Evolutionary conservation across 2,888 invertebrate genomes (phyloP), one percentile per base, ranked within the genome.

Genomic region (Schizotus pectinicornis): DNA sequence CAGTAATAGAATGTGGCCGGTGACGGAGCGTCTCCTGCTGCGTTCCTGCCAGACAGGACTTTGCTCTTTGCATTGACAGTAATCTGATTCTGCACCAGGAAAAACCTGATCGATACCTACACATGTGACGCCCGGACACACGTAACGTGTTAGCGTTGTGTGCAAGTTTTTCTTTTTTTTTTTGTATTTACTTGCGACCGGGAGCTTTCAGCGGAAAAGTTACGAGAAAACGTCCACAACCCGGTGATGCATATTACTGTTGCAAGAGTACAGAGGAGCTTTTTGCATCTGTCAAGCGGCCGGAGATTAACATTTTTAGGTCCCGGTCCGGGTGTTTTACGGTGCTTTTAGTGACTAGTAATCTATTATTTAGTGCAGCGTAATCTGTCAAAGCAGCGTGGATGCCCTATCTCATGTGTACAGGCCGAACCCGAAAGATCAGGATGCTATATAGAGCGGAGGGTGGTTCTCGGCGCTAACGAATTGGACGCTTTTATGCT

Each of bases 301-400:
- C 14, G 9, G n/a, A 36, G 52, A 48, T 57, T 57, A 57, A 47
- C 52, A 33, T 33, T 42, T 41, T 41, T 51, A 56, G 47, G 37
- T 45, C 39, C 12, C 13, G 32, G 47, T 41, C 37, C 46, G 42
- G 59, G 57, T 52, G 62, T 65, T 64, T 64, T 57, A 52, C 60
- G 57, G 58, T 47, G 67, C 64, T 68, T 67, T 62, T 61, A 60
- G 61, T 57, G 61, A 68, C 70, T 66, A 67, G 70, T 72, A 74
- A 72, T 69, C 73, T 74, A 73, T 74, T 74, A 74, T 74, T 74
- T 71, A 73, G 69, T 74, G 70, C 71, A 71, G 67, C 65, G 69
- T 76, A 76, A 76, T 76, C 74, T 74, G 73, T 75, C 74, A 76
- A 74, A 74, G 75, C 71, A 68, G 67, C 62, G 71, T 69, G 69